Percentiles rank a stretch among this genome's conserved stretches.
phyloP scores from a whole-genome alignment of 2,113 vertebrate species.

The Caranx ignobilis region DNA sequence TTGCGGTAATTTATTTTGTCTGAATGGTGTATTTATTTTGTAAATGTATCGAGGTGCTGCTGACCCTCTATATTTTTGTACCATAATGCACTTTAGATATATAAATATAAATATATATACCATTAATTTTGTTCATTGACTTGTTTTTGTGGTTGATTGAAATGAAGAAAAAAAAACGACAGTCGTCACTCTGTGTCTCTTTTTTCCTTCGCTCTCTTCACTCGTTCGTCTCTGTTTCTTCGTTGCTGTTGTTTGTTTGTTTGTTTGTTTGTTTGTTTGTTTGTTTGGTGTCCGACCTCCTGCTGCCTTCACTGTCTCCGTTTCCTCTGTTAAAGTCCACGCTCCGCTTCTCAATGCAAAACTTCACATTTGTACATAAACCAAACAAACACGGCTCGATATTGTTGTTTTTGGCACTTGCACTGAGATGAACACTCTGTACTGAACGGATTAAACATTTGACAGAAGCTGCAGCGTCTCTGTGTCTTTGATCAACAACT shows the following conservation, averaged over 20 bases:
- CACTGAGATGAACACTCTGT: conserved; percentile 83
- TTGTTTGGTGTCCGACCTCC: neutral
- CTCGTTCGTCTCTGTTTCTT: conserved; percentile 42
- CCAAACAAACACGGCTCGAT: conserved; percentile 64
- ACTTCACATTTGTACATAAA: conserved; percentile 78
- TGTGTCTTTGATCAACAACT: conserved; percentile 6
- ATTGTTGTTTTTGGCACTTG: conserved; percentile 79
- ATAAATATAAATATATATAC: conserved; percentile 92
- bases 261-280: conserved; percentile 2
- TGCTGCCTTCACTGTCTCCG: conserved; percentile 36
- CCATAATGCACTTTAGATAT: conserved; percentile 99
- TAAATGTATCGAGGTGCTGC: conserved; percentile 97
- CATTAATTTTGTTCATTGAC: conserved; percentile 75
- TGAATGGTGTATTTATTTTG: conserved; percentile 98
- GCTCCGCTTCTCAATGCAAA: conserved; percentile 64
- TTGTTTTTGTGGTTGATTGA: conserved; percentile 77
- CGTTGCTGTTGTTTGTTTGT: conserved; percentile 61
- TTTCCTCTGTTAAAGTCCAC: conserved; percentile 49
- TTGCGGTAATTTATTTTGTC: conserved; percentile 93
- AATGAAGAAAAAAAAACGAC: conserved; percentile 73
- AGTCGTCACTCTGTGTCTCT: conserved; percentile 44
- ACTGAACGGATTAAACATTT: conserved; percentile 85
- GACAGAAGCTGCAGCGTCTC: conserved; percentile 55
- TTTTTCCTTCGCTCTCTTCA: conserved; percentile 23
- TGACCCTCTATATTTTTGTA: conserved; percentile 96